These are phyloP conservation scores for Porites divaricata DNA, from an alignment of 92 coral and sea anemone species.

Conservation along the genomic window DNA sequence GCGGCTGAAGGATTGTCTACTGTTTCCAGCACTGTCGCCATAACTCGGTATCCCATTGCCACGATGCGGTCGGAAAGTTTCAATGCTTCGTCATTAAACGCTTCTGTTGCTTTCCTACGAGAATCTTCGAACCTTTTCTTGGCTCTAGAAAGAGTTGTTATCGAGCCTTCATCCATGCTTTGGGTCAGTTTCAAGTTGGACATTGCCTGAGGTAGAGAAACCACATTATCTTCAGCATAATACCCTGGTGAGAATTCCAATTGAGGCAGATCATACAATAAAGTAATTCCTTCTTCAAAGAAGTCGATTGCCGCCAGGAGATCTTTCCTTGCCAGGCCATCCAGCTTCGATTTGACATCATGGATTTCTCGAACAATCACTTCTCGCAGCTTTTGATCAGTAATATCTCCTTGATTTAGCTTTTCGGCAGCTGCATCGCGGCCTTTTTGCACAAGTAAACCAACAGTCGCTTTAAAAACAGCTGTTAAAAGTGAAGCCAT, in stretches of 20 bases:
- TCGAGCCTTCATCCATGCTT: constrained; percentile 10
- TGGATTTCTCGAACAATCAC: constrained; percentile 47
- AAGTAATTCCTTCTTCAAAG: constrained; percentile 17
- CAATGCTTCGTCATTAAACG: constrained; percentile 62
- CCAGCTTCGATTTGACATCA: constrained; percentile 40
- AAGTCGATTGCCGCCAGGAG: background rate
- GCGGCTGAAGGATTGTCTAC: constrained; percentile 38
- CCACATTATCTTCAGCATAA: too few species aligned
- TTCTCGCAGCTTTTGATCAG: constrained; percentile 33
- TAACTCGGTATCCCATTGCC: constrained; percentile 56
- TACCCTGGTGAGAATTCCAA: background rate
- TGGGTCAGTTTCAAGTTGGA: background rate
- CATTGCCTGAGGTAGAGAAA: background rate
- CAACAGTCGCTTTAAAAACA: constrained; percentile 49
- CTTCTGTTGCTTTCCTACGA: constrained; percentile 58
- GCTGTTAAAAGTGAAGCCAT: constrained; percentile 46
- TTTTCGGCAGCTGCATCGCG: constrained; percentile 46
- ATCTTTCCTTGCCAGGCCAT: constrained; percentile 22
- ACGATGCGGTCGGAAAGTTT: constrained; percentile 48
- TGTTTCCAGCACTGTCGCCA: constrained; percentile 62
- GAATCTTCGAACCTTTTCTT: constrained; percentile 46
- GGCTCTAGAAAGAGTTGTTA: constrained; percentile 14
- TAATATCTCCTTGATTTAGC: constrained; percentile 49
- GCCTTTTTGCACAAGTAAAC: constrained; percentile 53
- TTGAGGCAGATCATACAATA: background rate